Percentiles rank a stretch among this genome's conserved stretches.
phyloP scores from a whole-genome alignment of 1,140 invertebrate species.

The Thalassaphorura encarpata region DNA sequence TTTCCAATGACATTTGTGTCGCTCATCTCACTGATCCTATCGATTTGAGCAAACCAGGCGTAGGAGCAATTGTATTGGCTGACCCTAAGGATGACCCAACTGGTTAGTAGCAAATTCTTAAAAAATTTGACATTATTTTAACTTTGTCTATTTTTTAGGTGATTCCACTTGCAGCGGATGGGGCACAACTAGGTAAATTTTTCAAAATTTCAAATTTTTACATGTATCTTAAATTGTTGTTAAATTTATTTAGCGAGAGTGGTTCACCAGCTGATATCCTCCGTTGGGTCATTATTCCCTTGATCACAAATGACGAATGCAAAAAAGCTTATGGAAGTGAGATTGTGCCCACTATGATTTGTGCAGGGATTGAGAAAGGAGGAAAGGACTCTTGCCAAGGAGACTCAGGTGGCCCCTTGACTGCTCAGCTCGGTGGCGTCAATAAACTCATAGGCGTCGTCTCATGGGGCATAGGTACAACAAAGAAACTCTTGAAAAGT shows the following conservation, averaged over 20 bases:
- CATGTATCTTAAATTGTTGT: too few relatives aligned
- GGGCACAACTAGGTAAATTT: background rate
- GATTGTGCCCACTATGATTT: background rate
- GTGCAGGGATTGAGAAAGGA: background rate
- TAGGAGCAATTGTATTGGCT: background rate
- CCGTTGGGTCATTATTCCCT: background rate
- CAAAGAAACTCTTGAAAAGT: too few relatives aligned
- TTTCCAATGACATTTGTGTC: slow-evolving; percentile 1
- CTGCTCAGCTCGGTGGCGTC: too few relatives aligned
- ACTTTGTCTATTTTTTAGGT: too few relatives aligned
- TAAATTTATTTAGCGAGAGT: too few relatives aligned
- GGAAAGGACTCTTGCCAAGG: slow-evolving; percentile 38
- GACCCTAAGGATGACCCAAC: background rate
- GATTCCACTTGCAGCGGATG: too few relatives aligned
- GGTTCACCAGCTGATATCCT: background rate
- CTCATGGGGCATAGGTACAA: too few relatives aligned
- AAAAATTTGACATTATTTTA: too few relatives aligned
- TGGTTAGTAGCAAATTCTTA: background rate
- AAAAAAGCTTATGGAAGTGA: background rate
- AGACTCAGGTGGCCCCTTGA: background rate
- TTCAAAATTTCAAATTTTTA: too few relatives aligned
- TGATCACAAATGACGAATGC: background rate
- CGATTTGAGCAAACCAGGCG: background rate
- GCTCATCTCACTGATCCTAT: background rate
- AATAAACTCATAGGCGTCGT: too few relatives aligned